These are phyloP conservation scores for Drosophila recens DNA, from an alignment of 2,888 invertebrate genomes.

Conservation along the genomic window DNA sequence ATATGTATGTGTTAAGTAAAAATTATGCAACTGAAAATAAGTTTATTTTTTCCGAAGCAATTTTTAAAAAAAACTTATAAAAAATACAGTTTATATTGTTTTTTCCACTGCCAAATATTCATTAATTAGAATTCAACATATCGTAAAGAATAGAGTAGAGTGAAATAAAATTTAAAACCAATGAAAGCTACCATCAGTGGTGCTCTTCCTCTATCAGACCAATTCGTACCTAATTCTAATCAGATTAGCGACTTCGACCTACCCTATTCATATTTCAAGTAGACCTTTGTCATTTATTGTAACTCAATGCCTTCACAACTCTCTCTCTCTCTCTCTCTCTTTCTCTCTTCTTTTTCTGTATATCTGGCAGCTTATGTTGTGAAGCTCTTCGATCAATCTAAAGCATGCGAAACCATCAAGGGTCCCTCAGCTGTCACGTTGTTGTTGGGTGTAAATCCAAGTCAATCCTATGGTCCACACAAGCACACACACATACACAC, in stretches of 20 bases:
- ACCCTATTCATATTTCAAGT: constrained; percentile 77
- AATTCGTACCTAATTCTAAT: constrained; percentile 36
- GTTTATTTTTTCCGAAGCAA: no score
- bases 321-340: background rate
- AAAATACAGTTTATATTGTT: no score
- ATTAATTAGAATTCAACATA: no score
- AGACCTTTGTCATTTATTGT: constrained; percentile 65
- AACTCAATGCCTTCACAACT: constrained; percentile 45
- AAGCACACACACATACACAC: constrained; percentile 37
- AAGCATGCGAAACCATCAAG: constrained; percentile 61
- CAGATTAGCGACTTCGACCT: constrained; percentile 64
- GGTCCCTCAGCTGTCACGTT: constrained; percentile 75
- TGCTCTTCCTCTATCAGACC: constrained; percentile 3
- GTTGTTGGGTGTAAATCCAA: constrained; percentile 74
- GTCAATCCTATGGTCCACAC: constrained; percentile 68
- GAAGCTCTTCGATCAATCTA: constrained; percentile 77
- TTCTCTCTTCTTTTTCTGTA: no score
- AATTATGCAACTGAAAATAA: no score
- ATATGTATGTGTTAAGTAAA: no score
- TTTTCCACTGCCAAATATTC: no score
- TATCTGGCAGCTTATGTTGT: constrained; percentile 57
- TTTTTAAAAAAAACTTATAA: no score
- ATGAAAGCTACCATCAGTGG: constrained; percentile 10
- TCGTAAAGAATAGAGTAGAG: background rate
- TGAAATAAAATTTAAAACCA: constrained; percentile 13